Base-by-base conservation (phyloP, 2,797 vertebrate genomes). In the Miichthys miiuy region DNA sequence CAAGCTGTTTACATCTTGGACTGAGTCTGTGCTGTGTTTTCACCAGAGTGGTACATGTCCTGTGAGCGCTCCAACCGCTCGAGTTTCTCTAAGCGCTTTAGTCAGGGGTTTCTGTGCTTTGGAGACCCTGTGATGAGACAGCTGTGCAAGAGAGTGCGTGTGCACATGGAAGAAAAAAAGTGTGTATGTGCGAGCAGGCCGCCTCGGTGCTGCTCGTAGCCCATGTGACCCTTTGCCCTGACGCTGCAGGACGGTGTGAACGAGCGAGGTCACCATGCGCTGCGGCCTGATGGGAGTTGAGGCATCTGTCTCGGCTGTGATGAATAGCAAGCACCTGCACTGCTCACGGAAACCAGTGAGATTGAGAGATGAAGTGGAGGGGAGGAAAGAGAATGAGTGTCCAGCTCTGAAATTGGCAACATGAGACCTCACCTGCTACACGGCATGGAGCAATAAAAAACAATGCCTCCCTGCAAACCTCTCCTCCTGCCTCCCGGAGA, bases 281-380 rank as follows among this genome's bases (percentile, higher is more conserved):
- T 70, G 50, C 47, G 11, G 89, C 88, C 91, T 93, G 90, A 93
- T 89, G 93, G 94, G 94, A 95, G 91, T 94, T 94, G 81, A 93
- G 89, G 88, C 88, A 92, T 95, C 90, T 91, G 91, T 94, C 93
- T 90, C 61, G 5, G 75, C 73, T 4, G 58, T 94, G 92, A 94
- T 94, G 91, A 94, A 95, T 94, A 91, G 91, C 74, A 46, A 87
- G 93, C 94, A 95, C 95, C 94, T 95, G 94, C 92, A 55, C 83
- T 81, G 61, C 91, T 91, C 93, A 94, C 85, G 75, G 77, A 91
- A 91, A 87, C 38, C 77, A 73, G 62, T 0, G 72, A 77, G 84
- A 89, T 47, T 71, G 86, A 88, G 79, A 86, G 83, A 88, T 80
- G 73, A 80, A 84, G 75, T 72, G 52, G 67, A 71, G 66, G 77